Conservation (phyloP, 2,888 invertebrate species). For the Marronus borbonicus region DNA sequence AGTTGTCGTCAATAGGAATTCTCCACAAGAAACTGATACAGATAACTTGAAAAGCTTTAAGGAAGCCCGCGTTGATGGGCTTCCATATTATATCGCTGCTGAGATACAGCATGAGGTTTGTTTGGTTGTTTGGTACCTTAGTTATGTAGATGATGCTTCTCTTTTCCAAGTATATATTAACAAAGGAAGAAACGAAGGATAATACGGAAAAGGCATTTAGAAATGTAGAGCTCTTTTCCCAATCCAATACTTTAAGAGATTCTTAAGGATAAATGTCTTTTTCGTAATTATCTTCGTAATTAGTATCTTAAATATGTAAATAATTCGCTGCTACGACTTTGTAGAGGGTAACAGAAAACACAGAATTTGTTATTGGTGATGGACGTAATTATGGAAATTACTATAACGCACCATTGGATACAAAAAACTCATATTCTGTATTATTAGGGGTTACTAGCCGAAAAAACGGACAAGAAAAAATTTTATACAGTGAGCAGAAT, state of each 20-base stretch:
- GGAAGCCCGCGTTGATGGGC: constrained; percentile 78
- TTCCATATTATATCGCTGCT: constrained; percentile 88
- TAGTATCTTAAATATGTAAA: constrained; percentile 26
- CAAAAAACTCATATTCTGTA: constrained; percentile 77
- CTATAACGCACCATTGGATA: constrained; percentile 82
- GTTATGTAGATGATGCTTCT: constrained; percentile 20
- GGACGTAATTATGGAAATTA: constrained; percentile 81
- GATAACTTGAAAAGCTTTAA: constrained; percentile 78
- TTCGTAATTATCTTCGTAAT: constrained; percentile 27
- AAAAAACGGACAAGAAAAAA: constrained; percentile 77
- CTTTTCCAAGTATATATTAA: constrained; percentile 3
- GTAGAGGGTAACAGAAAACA: constrained; percentile 62
- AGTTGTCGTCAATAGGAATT: constrained; percentile 80
- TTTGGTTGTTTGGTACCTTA: background rate
- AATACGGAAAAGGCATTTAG: too few relatives aligned
- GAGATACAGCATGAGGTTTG: constrained; percentile 80
- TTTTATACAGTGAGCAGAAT: constrained; percentile 74
- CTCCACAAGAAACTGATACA: constrained; percentile 76
- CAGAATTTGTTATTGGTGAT: constrained; percentile 85
- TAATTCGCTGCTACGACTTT: constrained; percentile 15
- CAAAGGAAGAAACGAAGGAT: too few relatives aligned
- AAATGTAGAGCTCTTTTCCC: too few relatives aligned
- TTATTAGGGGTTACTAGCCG: constrained; percentile 82
- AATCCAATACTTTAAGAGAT: too few relatives aligned
- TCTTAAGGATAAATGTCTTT: background rate